Conservation (phyloP, 2,797 vertebrate genomes). For the Crocodylus rhombifer region DNA sequence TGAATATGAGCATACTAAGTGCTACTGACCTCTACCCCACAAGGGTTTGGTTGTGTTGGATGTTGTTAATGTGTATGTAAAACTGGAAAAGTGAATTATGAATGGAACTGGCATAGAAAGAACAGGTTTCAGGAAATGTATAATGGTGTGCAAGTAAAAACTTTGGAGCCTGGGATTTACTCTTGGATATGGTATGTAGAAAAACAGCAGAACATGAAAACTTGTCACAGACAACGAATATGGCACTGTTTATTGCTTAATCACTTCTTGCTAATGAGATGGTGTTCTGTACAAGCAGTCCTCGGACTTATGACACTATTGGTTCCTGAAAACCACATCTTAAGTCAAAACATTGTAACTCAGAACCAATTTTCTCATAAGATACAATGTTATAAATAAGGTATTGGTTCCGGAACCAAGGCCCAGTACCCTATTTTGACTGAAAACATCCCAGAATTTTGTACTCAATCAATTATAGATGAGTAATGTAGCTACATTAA, state of each 20-base stretch:
- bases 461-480: too few relatives aligned
- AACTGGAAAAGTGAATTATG: not conserved
- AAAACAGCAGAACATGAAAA: not conserved
- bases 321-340: too few relatives aligned
- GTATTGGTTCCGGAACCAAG: too few relatives aligned
- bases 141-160: not conserved
- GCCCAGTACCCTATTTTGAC: too few relatives aligned
- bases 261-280: not conserved
- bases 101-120: not conserved
- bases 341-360: too few relatives aligned
- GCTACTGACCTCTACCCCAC: not conserved
- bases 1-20: not conserved
- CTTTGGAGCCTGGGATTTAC: not conserved
- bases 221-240: too few relatives aligned
- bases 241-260: not conserved
- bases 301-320: too few relatives aligned
- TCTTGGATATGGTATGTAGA: not conserved
- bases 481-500: too few relatives aligned
- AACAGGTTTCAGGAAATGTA: not conserved
- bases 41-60: not conserved
- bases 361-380: too few relatives aligned
- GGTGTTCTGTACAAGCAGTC: not conserved
- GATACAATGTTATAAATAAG: too few relatives aligned
- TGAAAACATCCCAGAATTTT: too few relatives aligned
- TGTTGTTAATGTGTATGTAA: not conserved